phyloP scores from a whole-genome alignment of 2,888 invertebrate genomes.

The Brachyopa scutellaris region DNA sequence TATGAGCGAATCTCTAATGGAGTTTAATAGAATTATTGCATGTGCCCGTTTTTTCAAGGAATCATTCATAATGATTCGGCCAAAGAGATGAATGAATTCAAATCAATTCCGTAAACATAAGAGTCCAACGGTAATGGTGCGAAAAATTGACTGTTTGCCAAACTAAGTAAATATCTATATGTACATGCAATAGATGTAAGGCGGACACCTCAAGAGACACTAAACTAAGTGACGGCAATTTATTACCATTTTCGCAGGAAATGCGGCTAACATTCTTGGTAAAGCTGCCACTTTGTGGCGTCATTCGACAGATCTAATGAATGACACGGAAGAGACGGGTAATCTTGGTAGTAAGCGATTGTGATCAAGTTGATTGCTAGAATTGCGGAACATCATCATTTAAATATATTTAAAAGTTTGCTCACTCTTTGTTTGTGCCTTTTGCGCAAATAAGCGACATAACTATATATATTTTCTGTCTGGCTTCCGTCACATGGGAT shows the following conservation, averaged over 20 bases:
- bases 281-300: neutral
- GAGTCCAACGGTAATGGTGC: slow-evolving; percentile 38
- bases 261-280: neutral
- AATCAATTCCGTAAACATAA: neutral
- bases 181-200: slow-evolving; percentile 4
- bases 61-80: slow-evolving; percentile 9
- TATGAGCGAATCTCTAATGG: neutral
- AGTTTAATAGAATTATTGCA: neutral
- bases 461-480: no score
- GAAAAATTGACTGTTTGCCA: slow-evolving; percentile 26
- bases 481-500: no score
- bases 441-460: no score
- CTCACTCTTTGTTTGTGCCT: neutral
- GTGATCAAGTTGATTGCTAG: neutral
- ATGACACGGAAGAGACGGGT: slow-evolving; percentile 32
- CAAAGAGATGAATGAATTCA: slow-evolving; percentile 11
- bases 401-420: slow-evolving; percentile 10
- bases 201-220: neutral
- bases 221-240: neutral
- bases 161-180: slow-evolving; percentile 8
- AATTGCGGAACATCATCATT: slow-evolving; percentile 16
- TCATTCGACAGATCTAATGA: slow-evolving; percentile 36
- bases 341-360: neutral
- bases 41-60: no score
- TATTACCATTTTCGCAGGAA: neutral